Conservation (phyloP, 2,888 invertebrate species). For the Ceraclea dissimilis region DNA sequence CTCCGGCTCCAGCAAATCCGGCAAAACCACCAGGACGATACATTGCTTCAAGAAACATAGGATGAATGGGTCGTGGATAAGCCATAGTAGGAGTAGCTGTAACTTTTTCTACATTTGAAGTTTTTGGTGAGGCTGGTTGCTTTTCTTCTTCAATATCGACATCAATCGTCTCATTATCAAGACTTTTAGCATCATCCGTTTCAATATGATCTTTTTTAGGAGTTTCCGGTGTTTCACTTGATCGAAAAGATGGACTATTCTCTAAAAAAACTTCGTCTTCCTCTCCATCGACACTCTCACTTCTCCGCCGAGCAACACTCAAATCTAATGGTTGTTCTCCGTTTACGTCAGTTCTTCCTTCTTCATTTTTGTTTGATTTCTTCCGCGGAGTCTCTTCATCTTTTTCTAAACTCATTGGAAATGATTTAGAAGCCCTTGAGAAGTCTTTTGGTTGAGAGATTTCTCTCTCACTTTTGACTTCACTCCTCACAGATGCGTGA, state of each 20-base stretch:
- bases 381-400: slow-evolving; percentile 33
- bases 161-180: slow-evolving; percentile 47
- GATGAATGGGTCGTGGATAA: slow-evolving; percentile 78
- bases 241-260: slow-evolving; percentile 37
- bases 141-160: slow-evolving; percentile 46
- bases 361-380: slow-evolving; percentile 2
- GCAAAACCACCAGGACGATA: slow-evolving; percentile 56
- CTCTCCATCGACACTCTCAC: slow-evolving; percentile 37
- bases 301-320: slow-evolving; percentile 50
- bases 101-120: slow-evolving; percentile 31
- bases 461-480: slow-evolving; percentile 2
- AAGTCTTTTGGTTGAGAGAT: slow-evolving; percentile 38
- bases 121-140: slow-evolving; percentile 34
- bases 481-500: not conserved
- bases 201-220: slow-evolving; percentile 30
- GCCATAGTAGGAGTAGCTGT: slow-evolving; percentile 53
- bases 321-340: slow-evolving; percentile 69
- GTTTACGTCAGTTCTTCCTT: slow-evolving; percentile 36
- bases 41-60: slow-evolving; percentile 67
- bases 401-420: slow-evolving; percentile 30
- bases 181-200: slow-evolving; percentile 37
- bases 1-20: slow-evolving; percentile 44
- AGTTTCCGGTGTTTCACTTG: slow-evolving; percentile 44
- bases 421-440: slow-evolving; percentile 31
- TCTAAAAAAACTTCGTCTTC: slow-evolving; percentile 41